These are phyloP conservation scores for Crypturellus undulatus DNA, from an alignment of 2,113 vertebrate species.

Conservation along the genomic window DNA sequence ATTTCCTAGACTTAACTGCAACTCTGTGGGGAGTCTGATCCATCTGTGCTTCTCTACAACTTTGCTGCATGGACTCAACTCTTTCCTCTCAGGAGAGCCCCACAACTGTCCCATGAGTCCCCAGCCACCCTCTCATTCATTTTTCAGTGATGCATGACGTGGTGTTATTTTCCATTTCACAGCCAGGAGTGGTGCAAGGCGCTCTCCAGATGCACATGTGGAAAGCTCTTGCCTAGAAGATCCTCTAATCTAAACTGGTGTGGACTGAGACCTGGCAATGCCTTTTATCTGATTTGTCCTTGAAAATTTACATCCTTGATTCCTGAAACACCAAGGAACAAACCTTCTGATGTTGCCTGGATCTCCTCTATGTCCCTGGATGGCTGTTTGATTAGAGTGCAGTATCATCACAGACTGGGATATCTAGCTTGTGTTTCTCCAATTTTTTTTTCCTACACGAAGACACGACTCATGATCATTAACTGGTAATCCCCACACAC, in stretches of 20 bases:
- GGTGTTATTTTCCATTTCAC: neutral
- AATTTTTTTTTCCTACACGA: neutral
- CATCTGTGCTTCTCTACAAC: neutral
- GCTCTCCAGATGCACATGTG: neutral
- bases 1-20: neutral
- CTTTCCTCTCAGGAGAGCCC: neutral
- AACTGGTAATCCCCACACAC: no score
- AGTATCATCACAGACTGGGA: neutral
- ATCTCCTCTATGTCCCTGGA: neutral
- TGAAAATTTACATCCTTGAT: neutral
- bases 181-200: neutral
- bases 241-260: neutral
- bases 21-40: neutral
- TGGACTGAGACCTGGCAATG: neutral
- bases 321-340: neutral
- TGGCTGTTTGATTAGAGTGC: neutral
- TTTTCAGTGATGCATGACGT: fast-evolving
- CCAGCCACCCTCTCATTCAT: neutral
- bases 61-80: neutral
- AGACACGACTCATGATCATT: neutral
- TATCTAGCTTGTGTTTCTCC: neutral
- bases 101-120: neutral
- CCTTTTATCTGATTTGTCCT: neutral
- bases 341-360: neutral
- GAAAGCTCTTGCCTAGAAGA: no score